phyloP scores from a whole-genome alignment of 1,140 invertebrate genomes.

The Phthorimaea operculella region DNA sequence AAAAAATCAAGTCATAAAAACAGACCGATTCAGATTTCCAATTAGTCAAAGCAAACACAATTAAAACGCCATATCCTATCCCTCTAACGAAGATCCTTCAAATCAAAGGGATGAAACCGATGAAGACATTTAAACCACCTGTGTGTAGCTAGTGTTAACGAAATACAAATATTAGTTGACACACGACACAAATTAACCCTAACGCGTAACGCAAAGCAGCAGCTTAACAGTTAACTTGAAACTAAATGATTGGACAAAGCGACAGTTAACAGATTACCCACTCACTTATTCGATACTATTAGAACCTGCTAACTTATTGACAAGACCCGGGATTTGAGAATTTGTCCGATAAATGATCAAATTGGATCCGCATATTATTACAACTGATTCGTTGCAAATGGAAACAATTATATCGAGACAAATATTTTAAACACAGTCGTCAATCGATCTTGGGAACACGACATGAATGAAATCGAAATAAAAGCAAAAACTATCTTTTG shows the following conservation, averaged over 20 bases:
- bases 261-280: slow-evolving; percentile 37
- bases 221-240: slow-evolving; percentile 41
- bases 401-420: too few species aligned
- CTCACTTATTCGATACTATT: slow-evolving; percentile 22
- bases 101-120: neutral
- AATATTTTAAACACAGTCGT: too few species aligned
- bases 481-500: too few species aligned
- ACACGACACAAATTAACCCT: slow-evolving; percentile 63
- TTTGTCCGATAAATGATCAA: neutral
- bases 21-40: too few species aligned
- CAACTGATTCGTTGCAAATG: too few species aligned
- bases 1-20: too few species aligned
- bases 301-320: slow-evolving; percentile 9
- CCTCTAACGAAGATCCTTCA: too few species aligned
- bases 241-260: slow-evolving; percentile 62
- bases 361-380: neutral
- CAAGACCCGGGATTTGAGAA: neutral
- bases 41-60: too few species aligned
- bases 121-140: slow-evolving; percentile 6
- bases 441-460: too few species aligned
- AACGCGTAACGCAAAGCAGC: slow-evolving; percentile 60
- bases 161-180: slow-evolving; percentile 59
- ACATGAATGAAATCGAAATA: too few species aligned
- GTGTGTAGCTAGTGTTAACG: slow-evolving; percentile 54
- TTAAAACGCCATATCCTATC: too few species aligned